phyloP scores from a whole-genome alignment of 2,113 vertebrate species.

The Axis porcinus region DNA sequence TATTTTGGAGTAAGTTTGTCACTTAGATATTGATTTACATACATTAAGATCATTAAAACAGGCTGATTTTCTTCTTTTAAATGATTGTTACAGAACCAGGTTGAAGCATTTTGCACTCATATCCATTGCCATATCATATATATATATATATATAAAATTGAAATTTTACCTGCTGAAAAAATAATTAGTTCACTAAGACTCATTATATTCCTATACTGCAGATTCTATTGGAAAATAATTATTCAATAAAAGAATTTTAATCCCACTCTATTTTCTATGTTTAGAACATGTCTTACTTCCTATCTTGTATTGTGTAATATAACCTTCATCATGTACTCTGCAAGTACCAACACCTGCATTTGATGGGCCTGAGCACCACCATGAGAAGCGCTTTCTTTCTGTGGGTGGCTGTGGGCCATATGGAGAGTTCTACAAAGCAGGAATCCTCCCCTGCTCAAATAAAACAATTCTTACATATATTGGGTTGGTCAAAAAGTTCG shows the following conservation, averaged over 20 bases:
- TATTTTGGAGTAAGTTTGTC: slow-evolving; percentile 34
- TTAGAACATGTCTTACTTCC: background rate
- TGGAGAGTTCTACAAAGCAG: background rate
- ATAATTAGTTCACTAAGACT: background rate
- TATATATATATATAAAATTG: background rate
- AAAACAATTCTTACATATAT: background rate
- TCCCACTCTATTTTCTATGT: background rate
- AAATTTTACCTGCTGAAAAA: background rate
- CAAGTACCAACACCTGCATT: background rate
- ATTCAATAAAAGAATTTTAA: background rate
- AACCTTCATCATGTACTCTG: background rate
- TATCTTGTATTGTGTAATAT: background rate
- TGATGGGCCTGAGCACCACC: background rate
- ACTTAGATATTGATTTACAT: slow-evolving; percentile 49
- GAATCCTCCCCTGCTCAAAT: background rate
- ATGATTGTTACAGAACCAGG: background rate
- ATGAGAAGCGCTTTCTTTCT: background rate
- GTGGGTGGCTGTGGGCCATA: background rate
- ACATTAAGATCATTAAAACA: background rate
- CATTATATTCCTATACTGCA: background rate
- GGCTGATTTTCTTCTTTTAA: slow-evolving; percentile 25
- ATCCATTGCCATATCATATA: background rate
- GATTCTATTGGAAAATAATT: background rate
- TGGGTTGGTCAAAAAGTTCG: background rate
- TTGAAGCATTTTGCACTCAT: background rate